phyloP scores from a whole-genome alignment of 2,888 invertebrate species.

The Lasioglossum zephyrum region DNA sequence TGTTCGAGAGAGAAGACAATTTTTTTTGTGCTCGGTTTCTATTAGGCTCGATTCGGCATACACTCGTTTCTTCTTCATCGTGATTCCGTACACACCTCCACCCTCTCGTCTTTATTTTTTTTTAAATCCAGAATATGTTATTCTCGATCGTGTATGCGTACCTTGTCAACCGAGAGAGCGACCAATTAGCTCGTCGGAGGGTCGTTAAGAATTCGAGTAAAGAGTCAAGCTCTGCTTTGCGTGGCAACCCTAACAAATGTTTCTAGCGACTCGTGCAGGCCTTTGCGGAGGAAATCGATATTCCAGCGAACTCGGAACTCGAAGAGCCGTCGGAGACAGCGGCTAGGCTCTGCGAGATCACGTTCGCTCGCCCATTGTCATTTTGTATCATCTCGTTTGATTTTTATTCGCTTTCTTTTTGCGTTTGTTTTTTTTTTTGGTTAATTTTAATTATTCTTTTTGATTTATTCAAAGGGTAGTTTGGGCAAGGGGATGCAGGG shows the following conservation, averaged over 20 bases:
- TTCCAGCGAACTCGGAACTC: constrained; percentile 53
- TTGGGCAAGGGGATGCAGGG: constrained; percentile 64
- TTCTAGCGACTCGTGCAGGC: constrained; percentile 42
- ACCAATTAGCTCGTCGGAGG: constrained; percentile 43
- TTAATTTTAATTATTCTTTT: neutral
- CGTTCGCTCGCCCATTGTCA: constrained; percentile 35
- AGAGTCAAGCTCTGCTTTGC: constrained; percentile 32
- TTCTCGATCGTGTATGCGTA: constrained; percentile 42
- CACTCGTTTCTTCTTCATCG: constrained; percentile 41
- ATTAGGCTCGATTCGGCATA: neutral
- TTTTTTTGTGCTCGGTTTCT: constrained; percentile 6
- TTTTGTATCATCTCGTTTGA: neutral
- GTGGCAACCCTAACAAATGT: constrained; percentile 55
- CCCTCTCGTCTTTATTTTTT: constrained; percentile 24
- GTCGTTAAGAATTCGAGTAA: constrained; percentile 45
- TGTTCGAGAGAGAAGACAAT: constrained; percentile 10
- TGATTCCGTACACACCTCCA: constrained; percentile 43
- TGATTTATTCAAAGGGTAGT: constrained; percentile 34
- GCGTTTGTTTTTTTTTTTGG: neutral
- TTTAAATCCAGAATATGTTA: constrained; percentile 4
- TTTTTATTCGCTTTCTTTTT: neutral
- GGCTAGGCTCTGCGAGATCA: constrained; percentile 64
- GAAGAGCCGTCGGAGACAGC: constrained; percentile 66
- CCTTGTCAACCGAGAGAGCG: constrained; percentile 31
- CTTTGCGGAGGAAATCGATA: constrained; percentile 49